Percentiles rank a stretch among this genome's conserved stretches.
Evolutionary conservation across 2,797 vertebrate species (phyloP).

Genomic region (Acropternis orthonyx): DNA sequence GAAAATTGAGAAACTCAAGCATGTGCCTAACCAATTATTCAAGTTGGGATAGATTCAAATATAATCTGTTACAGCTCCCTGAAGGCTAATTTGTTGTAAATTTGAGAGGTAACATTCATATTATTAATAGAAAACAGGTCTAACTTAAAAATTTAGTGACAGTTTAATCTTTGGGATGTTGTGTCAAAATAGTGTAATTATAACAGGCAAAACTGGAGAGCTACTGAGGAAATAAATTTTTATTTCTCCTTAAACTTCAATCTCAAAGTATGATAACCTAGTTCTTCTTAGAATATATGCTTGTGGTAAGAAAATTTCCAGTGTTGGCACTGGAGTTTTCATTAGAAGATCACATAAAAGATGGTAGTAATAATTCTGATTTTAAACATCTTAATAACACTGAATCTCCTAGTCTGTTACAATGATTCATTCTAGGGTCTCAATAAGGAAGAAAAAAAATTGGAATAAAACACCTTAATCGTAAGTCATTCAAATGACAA

Average conservation of each 20-base stretch:
- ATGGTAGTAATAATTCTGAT: not conserved
- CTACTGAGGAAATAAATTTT: not conserved
- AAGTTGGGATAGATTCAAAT: not conserved
- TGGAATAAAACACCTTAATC: not conserved
- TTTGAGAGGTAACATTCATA: not conserved
- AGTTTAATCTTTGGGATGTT: not conserved
- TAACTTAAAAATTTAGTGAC: not conserved
- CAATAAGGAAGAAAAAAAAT: not conserved
- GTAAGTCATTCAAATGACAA: not conserved
- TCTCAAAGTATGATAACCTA: not conserved
- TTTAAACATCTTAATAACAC: slow-evolving; percentile 9
- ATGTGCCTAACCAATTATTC: not conserved
- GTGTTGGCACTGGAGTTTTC: not conserved
- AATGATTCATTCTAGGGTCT: not conserved
- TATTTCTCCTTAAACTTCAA: not conserved
- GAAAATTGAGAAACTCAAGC: not conserved
- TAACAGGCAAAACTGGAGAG: not conserved
- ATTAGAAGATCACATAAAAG: not conserved
- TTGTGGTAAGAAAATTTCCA: not conserved
- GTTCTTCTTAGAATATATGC: not conserved
- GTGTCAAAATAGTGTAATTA: not conserved
- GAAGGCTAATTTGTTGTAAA: not conserved
- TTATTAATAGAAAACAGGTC: not conserved
- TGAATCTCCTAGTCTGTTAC: not conserved
- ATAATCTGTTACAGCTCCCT: not conserved